Evolutionary conservation across 2,113 vertebrate genomes (phyloP), one percentile per base, ranked within the genome.

Genomic region (Orycteropus afer): DNA sequence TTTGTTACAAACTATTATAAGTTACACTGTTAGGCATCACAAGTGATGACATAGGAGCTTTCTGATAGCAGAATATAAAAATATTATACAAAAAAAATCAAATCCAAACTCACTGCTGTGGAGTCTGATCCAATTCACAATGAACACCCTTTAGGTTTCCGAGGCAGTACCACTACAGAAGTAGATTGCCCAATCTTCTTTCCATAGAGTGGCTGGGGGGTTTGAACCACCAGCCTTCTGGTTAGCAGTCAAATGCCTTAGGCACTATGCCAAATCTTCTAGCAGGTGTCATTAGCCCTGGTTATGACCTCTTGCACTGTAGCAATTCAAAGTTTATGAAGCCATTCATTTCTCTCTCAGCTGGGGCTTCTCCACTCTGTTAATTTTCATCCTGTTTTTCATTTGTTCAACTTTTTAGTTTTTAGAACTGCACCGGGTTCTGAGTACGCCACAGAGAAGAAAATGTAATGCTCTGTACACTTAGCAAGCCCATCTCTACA

Each of bases 381-480:
- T 92, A 71, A 74, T 76, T 97, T 97, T 93, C 85, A 49, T 42
- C 59, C 32, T 87, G 18, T 9, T 96, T 8, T 82, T 96, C 61
- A n/a, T 91, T 96, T 93, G 77, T 76, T 74, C 91, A 96, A 86
- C 80, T 0, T 76, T n/a, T 93, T 22, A 63, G 85, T 67, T 63
- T 86, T 94, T 97, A 80, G 8, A 10, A 55, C 65, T 40, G 6
- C 20, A 57, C 59, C 57, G 42, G 34, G 61, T 80, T 94, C 18
- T 93, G 55, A 93, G 53, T 80, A 65, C 51, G 94, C 51, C 93
- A 86, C 61, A 12, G 88, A 95, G 63, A 74, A 80, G 77, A 95
- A 98, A 97, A 82, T 32, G 90, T 20, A 90, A 71, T 71, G 63
- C 57, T 97, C 76, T 86, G 88, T 89, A 86, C 6, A 94, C 86